These are phyloP conservation scores for Diadegma fenestrale DNA, from an alignment of 2,888 invertebrate species.

Conservation along the genomic window DNA sequence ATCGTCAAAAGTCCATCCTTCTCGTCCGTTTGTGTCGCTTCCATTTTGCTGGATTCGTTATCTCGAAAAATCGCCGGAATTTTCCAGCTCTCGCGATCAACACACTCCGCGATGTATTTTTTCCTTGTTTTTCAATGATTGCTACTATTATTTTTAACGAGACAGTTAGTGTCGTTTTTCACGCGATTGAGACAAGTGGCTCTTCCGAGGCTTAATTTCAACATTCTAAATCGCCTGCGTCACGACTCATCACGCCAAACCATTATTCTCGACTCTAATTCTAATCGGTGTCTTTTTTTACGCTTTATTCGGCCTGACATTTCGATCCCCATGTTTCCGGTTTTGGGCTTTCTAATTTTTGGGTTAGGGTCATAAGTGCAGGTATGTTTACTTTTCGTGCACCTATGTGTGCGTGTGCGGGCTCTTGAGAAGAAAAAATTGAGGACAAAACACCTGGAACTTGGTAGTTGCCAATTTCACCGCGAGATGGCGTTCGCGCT, in stretches of 20 bases:
- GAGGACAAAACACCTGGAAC: background rate
- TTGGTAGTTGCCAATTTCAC: background rate
- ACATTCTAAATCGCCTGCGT: conserved; percentile 30
- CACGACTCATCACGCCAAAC: conserved; percentile 27
- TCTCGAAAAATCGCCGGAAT: background rate
- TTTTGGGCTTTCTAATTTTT: background rate
- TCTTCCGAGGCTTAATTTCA: background rate
- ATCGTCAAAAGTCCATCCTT: conserved; percentile 72
- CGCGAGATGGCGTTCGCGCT: background rate
- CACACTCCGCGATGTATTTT: conserved; percentile 3
- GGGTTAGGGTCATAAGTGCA: background rate
- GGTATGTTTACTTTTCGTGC: background rate
- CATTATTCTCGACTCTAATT: background rate
- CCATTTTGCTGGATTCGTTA: conserved; percentile 8
- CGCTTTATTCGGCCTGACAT: background rate
- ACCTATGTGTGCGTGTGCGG: background rate
- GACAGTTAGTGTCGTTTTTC: conserved; percentile 3
- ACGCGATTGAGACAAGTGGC: conserved; percentile 2
- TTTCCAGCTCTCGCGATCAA: background rate
- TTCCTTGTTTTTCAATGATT: background rate
- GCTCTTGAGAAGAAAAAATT: background rate
- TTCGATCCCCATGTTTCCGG: background rate
- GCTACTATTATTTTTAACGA: background rate
- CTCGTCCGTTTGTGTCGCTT: conserved; percentile 24
- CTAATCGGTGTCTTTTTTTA: background rate